Evolutionary conservation across 2,797 vertebrate genomes (phyloP).

Genomic region (Xenentodon cancila): DNA sequence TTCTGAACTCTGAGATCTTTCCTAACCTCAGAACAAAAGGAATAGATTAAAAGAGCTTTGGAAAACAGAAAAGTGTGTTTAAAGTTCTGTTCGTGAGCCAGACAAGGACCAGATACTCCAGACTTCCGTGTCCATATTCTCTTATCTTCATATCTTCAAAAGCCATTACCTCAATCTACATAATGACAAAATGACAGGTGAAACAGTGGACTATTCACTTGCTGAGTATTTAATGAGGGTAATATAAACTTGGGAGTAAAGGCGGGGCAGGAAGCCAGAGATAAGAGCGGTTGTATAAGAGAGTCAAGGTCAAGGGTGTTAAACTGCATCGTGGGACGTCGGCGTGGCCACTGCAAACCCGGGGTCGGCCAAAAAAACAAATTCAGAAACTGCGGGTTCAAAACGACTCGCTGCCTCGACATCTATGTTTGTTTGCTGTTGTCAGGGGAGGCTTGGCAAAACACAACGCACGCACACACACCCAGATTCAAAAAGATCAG

Average conservation of each 20-base stretch:
- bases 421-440: conserved; percentile 72
- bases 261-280: conserved; percentile 63
- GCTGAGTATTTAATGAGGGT: conserved; percentile 69
- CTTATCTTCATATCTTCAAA: conserved; percentile 54
- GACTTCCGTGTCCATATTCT: conserved; percentile 49
- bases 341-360: conserved; percentile 19
- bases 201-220: conserved; percentile 67
- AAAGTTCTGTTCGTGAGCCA: neutral
- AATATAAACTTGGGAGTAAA: conserved; percentile 74
- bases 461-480: conserved; percentile 50
- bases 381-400: conserved; percentile 34
- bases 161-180: conserved; percentile 57
- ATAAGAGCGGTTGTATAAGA: conserved; percentile 67
- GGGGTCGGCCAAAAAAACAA: conserved; percentile 58
- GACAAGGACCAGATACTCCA: conserved; percentile 10
- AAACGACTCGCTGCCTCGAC: conserved; percentile 44
- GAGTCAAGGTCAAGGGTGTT: conserved; percentile 57
- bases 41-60: too few species aligned
- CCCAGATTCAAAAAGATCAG: conserved; percentile 66
- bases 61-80: too few species aligned
- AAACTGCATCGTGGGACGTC: conserved; percentile 38
- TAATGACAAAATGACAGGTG: conserved; percentile 69
- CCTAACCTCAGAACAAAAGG: too few species aligned
- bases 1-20: too few species aligned
- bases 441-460: conserved; percentile 74